phyloP scores from a whole-genome alignment of 2,797 vertebrate species.

The Sparidentex hasta region DNA sequence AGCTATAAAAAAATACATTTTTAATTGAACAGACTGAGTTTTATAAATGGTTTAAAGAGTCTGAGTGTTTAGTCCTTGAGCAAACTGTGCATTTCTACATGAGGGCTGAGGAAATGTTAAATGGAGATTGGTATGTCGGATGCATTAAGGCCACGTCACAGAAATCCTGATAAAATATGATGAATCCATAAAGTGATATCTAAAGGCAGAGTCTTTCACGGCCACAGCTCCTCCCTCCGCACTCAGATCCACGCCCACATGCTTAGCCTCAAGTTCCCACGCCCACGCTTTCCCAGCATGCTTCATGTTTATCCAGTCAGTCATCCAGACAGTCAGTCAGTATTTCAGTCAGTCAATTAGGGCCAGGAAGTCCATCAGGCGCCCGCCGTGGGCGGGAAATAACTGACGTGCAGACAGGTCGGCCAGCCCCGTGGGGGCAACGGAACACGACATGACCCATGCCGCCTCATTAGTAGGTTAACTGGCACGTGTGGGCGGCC shows the following conservation, averaged over 20 bases:
- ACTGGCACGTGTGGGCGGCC: constrained; percentile 76
- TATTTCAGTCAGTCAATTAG: constrained; percentile 74
- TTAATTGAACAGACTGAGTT: constrained; percentile 1
- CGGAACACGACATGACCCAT: constrained; percentile 53
- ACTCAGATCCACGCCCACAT: constrained; percentile 27
- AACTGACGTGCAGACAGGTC: constrained; percentile 58
- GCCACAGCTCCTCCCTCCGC: not conserved
- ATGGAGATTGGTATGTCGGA: not conserved
- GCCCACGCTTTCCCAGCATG: constrained; percentile 72
- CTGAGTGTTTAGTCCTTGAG: not conserved
- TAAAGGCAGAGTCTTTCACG: constrained; percentile 5
- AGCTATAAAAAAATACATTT: not conserved
- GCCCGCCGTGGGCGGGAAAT: constrained; percentile 67
- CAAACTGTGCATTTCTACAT: not conserved
- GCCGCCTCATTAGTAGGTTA: constrained; percentile 78
- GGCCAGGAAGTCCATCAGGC: constrained; percentile 68
- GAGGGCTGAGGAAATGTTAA: not conserved
- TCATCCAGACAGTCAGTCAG: constrained; percentile 53
- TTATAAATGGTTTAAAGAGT: constrained; percentile 17
- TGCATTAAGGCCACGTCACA: not conserved
- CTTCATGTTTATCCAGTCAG: constrained; percentile 61
- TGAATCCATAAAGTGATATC: constrained; percentile 2
- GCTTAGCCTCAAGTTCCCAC: constrained; percentile 69
- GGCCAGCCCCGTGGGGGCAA: constrained; percentile 45
- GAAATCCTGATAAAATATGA: not conserved